phyloP scores from a whole-genome alignment of 2,113 vertebrate genomes.

The Hippocampus guttulatus region DNA sequence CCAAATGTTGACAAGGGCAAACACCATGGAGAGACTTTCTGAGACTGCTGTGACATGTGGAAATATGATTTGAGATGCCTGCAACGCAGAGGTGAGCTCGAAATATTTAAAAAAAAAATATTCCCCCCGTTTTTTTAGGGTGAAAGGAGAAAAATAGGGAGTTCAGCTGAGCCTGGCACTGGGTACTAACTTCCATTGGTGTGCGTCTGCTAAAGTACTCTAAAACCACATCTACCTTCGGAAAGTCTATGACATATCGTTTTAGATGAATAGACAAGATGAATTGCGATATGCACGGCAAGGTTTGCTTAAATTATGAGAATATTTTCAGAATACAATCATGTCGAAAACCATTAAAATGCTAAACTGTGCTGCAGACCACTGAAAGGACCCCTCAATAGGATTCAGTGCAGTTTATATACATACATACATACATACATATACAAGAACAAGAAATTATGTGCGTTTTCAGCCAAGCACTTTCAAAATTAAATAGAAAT shows the following conservation, averaged over 20 bases:
- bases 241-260: slow-evolving; percentile 1
- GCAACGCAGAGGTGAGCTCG: slow-evolving; percentile 26
- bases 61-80: slow-evolving; percentile 30
- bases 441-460: too few relatives aligned
- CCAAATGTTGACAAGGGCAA: slow-evolving; percentile 24
- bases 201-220: slow-evolving; percentile 26
- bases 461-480: too few relatives aligned
- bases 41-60: slow-evolving; percentile 25
- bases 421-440: too few relatives aligned
- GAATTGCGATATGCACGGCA: background rate
- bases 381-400: background rate
- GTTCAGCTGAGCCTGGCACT: slow-evolving; percentile 36
- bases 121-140: background rate
- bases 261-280: background rate
- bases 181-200: slow-evolving; percentile 44
- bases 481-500: too few relatives aligned
- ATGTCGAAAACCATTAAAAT: background rate
- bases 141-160: slow-evolving; percentile 16
- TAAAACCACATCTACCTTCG: slow-evolving; percentile 6
- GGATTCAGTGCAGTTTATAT: too few relatives aligned
- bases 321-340: background rate
- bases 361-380: background rate
- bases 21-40: background rate
- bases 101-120: slow-evolving; percentile 8
- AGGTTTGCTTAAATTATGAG: background rate